Evolutionary conservation across 1,140 invertebrate genomes (phyloP).

Genomic region (Phocides pigmalion): DNA sequence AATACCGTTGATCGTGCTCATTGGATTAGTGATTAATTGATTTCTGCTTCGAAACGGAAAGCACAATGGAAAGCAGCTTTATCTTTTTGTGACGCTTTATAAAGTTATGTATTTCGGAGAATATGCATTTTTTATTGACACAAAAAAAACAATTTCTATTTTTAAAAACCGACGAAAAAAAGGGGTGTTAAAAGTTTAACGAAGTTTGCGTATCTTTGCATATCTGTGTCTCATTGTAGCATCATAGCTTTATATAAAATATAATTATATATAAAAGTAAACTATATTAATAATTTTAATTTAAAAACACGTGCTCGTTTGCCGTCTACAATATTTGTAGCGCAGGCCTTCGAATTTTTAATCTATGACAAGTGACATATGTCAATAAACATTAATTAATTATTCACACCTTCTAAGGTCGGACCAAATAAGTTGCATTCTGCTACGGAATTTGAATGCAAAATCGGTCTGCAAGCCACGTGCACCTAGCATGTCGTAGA

Average conservation of each 20-base stretch:
- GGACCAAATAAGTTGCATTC: background rate
- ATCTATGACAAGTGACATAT: background rate
- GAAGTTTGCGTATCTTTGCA: too few relatives aligned
- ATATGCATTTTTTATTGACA: conserved; percentile 1
- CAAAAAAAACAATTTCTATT: too few relatives aligned
- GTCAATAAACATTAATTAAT: conserved; percentile 3
- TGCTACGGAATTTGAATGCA: conserved; percentile 9
- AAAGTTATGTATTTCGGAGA: too few relatives aligned
- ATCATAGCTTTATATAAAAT: too few relatives aligned
- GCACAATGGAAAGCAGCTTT: conserved; percentile 4
- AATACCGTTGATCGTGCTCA: conserved; percentile 18
- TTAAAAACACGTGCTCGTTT: too few relatives aligned
- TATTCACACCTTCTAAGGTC: background rate
- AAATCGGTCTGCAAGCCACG: conserved; percentile 12
- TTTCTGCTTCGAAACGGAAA: conserved; percentile 15
- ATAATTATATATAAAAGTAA: too few relatives aligned
- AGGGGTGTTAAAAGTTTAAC: too few relatives aligned
- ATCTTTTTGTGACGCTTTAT: too few relatives aligned
- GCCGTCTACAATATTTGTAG: too few relatives aligned
- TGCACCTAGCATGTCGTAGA: background rate
- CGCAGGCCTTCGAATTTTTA: background rate
- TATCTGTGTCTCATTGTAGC: too few relatives aligned
- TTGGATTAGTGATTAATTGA: conserved; percentile 26
- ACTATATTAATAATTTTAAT: too few relatives aligned
- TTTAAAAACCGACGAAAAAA: too few relatives aligned